These are phyloP conservation scores for Anas flavirostris DNA, from an alignment of 2,797 vertebrate genomes.

Conservation along the genomic window DNA sequence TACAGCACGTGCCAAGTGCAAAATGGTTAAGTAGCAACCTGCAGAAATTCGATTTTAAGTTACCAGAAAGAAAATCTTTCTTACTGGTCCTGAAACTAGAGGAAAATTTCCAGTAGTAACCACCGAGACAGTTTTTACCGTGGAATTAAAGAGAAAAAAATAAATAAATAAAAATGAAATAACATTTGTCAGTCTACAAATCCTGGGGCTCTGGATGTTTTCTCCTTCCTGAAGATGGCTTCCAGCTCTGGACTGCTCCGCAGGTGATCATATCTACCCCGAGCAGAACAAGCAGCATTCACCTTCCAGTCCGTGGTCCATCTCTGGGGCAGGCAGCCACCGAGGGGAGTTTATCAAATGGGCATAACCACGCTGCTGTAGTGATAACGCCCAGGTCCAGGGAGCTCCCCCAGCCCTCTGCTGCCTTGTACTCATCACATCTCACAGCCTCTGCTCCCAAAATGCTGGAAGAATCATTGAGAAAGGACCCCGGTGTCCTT, in stretches of 20 bases:
- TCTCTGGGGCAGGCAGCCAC: background rate
- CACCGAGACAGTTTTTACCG: background rate
- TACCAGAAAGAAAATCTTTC: background rate
- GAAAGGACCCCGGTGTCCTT: background rate
- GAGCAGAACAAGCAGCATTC: accelerated
- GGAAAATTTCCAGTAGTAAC: background rate
- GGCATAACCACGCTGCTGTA: background rate
- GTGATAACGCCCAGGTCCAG: background rate
- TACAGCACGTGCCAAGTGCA: background rate
- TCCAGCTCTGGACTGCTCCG: background rate
- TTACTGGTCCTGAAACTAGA: background rate
- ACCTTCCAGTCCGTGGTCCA: accelerated
- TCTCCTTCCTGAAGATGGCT: background rate
- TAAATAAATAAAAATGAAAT: background rate
- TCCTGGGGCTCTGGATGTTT: conserved; percentile 22
- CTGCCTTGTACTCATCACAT: background rate
- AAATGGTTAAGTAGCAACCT: background rate
- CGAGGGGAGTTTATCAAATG: background rate
- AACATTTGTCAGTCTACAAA: background rate
- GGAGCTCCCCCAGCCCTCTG: background rate
- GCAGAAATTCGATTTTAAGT: background rate
- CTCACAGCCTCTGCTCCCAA: background rate
- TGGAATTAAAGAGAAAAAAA: background rate
- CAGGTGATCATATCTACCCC: background rate
- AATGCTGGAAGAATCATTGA: background rate